These are phyloP conservation scores for Crambe crambe DNA, from an alignment of 37 sponge, comb jelly and placozoan species.

Conservation along the genomic window DNA sequence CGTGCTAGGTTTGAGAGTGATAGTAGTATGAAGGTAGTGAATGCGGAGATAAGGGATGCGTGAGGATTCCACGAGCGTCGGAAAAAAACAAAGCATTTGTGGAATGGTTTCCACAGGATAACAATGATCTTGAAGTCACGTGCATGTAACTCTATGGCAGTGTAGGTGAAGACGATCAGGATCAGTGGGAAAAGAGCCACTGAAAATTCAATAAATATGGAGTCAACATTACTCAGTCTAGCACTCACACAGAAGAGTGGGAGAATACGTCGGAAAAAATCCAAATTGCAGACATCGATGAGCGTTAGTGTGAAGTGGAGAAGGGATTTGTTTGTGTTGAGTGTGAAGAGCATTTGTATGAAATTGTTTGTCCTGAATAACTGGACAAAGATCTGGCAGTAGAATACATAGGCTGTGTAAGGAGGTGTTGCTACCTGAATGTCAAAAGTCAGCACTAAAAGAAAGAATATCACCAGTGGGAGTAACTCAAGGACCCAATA, in stretches of 20 bases:
- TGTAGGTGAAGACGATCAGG: background rate
- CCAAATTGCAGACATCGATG: background rate
- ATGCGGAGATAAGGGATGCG: background rate
- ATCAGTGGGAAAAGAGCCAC: background rate
- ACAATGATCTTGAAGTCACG: background rate
- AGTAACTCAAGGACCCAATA: too few relatives aligned
- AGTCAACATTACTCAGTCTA: background rate
- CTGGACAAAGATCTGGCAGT: background rate
- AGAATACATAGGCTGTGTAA: background rate
- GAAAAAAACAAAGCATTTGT: background rate
- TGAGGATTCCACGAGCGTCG: background rate
- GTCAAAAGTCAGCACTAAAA: background rate
- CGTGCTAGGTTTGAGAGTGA: too few relatives aligned
- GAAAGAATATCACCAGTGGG: background rate
- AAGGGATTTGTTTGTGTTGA: background rate
- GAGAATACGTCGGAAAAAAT: background rate
- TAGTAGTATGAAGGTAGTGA: background rate
- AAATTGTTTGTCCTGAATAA: too few relatives aligned
- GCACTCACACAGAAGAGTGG: background rate
- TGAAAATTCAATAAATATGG: background rate
- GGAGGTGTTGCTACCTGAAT: background rate
- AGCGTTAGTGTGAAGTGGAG: background rate
- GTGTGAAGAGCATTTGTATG: background rate
- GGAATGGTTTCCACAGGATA: background rate
- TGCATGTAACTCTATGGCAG: background rate